Conservation (phyloP, 2,113 vertebrate genomes). For the Urocolius indicus region DNA sequence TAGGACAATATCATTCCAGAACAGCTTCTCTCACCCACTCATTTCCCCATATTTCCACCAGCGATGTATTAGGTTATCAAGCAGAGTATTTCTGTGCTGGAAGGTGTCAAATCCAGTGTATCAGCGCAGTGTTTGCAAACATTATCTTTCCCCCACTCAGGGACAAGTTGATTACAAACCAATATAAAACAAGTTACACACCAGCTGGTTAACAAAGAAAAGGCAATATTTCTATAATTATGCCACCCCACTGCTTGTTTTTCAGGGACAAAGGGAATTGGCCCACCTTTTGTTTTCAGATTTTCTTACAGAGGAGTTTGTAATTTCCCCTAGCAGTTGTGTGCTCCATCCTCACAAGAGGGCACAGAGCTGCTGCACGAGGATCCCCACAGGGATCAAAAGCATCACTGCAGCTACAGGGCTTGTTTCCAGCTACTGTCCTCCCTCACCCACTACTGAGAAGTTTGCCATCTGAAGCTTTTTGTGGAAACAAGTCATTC, state of each 20-base stretch:
- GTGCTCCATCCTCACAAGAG: not conserved
- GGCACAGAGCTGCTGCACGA: not conserved
- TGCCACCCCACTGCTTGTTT: not conserved
- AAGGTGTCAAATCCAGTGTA: too few relatives aligned
- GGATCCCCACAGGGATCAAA: not conserved
- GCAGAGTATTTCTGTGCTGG: not conserved
- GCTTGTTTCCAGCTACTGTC: not conserved
- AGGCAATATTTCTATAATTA: not conserved
- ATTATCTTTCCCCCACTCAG: too few relatives aligned
- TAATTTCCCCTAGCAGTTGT: not conserved
- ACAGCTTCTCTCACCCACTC: not conserved
- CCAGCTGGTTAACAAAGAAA: not conserved
- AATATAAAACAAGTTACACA: not conserved
- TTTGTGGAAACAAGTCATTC: not conserved
- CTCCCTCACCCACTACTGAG: not conserved
- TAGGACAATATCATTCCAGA: not conserved
- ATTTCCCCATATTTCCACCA: not conserved
- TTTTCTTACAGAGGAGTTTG: not conserved
- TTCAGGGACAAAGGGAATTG: rapidly evolving
- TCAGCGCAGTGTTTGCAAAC: not conserved
- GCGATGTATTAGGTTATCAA: not conserved
- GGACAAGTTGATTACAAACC: not conserved
- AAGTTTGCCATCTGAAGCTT: not conserved
- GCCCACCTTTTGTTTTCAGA: too few relatives aligned
- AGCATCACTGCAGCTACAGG: not conserved